Evolutionary conservation across 2,797 vertebrate species (phyloP).

Genomic region (Clarias laeviceps): DNA sequence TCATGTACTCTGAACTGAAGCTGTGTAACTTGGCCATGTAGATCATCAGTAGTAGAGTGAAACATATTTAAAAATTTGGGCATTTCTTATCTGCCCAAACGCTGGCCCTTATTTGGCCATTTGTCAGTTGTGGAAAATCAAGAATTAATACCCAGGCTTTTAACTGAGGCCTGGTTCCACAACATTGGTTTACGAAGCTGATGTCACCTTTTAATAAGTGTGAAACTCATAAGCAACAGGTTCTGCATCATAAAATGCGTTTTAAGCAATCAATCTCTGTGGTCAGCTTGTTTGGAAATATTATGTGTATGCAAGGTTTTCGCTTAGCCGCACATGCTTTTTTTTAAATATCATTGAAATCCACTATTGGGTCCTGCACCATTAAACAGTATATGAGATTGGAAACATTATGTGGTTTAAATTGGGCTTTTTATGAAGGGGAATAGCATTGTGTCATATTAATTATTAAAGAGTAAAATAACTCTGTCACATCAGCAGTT

Average conservation of each 20-base stretch:
- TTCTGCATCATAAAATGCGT: constrained; percentile 49
- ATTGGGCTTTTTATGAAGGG: constrained; percentile 43
- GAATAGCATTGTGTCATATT: constrained; percentile 56
- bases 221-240: constrained; percentile 40
- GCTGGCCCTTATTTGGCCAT: constrained; percentile 40
- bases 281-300: constrained; percentile 62
- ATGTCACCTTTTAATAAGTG: constrained; percentile 62
- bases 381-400: constrained; percentile 56
- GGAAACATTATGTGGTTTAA: constrained; percentile 61
- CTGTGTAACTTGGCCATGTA: background rate
- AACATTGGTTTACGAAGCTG: constrained; percentile 58
- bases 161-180: constrained; percentile 46
- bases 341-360: constrained; percentile 59
- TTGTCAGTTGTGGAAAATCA: constrained; percentile 47
- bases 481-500: constrained; percentile 1
- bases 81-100: background rate
- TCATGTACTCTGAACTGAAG: background rate
- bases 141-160: constrained; percentile 45
- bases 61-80: background rate
- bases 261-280: constrained; percentile 49
- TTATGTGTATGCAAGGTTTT: constrained; percentile 41
- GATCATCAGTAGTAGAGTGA: background rate
- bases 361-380: constrained; percentile 58
- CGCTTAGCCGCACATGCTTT: constrained; percentile 53
- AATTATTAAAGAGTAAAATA: constrained; percentile 54